These are phyloP conservation scores for Sciurus niger DNA, from an alignment of 2,113 vertebrate species.

Conservation along the genomic window DNA sequence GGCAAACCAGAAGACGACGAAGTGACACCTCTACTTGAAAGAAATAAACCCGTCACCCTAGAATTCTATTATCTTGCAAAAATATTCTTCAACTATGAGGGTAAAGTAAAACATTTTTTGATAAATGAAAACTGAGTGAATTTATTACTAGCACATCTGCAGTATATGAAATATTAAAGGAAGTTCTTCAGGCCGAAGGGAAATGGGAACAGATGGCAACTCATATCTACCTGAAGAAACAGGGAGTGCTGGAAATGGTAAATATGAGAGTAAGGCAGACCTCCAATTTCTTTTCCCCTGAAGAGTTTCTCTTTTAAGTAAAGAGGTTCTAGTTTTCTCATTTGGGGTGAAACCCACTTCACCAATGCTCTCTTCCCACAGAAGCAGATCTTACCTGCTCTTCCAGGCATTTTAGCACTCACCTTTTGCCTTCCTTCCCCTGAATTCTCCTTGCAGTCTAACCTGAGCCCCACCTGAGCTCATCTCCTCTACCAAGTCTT, in stretches of 20 bases:
- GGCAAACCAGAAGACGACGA: conserved; percentile 9
- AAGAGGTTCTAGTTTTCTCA: conserved; percentile 9
- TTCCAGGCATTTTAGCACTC: background rate
- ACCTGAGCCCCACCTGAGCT: background rate
- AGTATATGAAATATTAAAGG: conserved; percentile 68
- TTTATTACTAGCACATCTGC: conserved; percentile 59
- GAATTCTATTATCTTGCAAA: conserved; percentile 68
- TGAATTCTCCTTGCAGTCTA: background rate
- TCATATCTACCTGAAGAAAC: conserved; percentile 40
- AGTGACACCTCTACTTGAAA: conserved; percentile 23
- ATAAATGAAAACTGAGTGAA: conserved; percentile 58
- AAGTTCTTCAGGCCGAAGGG: conserved; percentile 60
- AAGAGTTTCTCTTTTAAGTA: conserved; percentile 34
- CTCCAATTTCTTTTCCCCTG: background rate
- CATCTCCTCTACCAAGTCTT: background rate
- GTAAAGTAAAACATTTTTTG: conserved; percentile 59
- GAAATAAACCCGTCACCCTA: conserved; percentile 47
- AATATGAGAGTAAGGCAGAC: background rate
- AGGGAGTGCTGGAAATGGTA: background rate
- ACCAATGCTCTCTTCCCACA: background rate
- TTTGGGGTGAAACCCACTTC: background rate
- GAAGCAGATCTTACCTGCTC: background rate
- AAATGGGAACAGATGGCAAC: conserved; percentile 64
- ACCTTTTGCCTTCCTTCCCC: background rate
- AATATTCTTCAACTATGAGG: conserved; percentile 61